Percentiles rank a stretch among this genome's conserved stretches.
phyloP scores from a whole-genome alignment of 2,888 invertebrate species.

The Cylindroiulus punctatus region DNA sequence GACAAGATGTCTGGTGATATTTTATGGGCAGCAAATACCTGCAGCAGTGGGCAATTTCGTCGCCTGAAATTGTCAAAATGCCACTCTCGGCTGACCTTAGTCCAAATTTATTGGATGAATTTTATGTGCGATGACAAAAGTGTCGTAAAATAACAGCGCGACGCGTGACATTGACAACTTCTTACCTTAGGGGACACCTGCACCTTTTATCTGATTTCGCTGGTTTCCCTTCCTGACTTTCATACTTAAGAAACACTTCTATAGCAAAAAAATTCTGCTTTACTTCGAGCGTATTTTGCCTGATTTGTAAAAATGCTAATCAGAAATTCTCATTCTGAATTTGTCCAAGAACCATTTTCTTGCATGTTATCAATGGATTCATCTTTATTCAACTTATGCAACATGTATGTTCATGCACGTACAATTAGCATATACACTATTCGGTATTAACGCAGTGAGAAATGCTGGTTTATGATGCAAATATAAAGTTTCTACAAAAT shows the following conservation, averaged over 20 bases:
- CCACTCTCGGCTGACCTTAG: slow-evolving; percentile 6
- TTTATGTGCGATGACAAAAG: slow-evolving; percentile 1
- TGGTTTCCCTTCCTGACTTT: too few species aligned
- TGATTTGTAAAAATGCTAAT: too few species aligned
- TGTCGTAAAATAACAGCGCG: neutral
- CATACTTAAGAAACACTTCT: too few species aligned
- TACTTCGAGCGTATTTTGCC: too few species aligned
- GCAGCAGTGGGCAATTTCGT: neutral
- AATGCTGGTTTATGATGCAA: neutral
- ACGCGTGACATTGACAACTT: neutral
- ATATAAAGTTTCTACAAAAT: slow-evolving; percentile 30
- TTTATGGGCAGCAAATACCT: slow-evolving; percentile 19
- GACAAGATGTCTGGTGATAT: neutral
- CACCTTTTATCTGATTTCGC: neutral
- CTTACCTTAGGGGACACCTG: slow-evolving; percentile 2
- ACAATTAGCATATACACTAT: neutral
- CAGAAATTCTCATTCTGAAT: too few species aligned
- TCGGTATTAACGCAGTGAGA: slow-evolving; percentile 12
- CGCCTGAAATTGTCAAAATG: neutral
- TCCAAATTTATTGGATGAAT: neutral
- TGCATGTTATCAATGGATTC: neutral
- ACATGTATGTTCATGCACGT: neutral
- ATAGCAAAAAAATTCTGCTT: too few species aligned
- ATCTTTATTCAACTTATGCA: neutral
- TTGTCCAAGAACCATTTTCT: neutral